These are phyloP conservation scores for Agrochola macilenta DNA, from an alignment of 2,888 invertebrate genomes.

Conservation along the genomic window DNA sequence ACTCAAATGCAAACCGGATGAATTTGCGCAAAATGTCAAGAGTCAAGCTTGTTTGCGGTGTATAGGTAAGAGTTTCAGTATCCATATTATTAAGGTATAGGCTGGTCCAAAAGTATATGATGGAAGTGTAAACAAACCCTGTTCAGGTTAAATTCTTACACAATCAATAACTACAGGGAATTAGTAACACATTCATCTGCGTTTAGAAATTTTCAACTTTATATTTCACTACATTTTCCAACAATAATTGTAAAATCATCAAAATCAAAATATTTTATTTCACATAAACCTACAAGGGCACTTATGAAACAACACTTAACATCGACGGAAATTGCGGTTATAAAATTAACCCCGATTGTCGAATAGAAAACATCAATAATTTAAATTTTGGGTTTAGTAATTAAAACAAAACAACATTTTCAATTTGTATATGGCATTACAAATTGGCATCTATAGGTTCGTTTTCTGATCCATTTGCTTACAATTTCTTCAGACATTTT, in stretches of 20 bases:
- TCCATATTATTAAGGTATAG: not conserved
- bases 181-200: not conserved
- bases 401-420: not conserved
- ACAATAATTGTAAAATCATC: too few species aligned
- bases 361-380: not conserved
- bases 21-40: conserved; percentile 52
- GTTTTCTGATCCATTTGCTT: not conserved
- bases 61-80: not conserved
- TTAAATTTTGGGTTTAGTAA: not conserved
- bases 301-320: too few species aligned
- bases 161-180: not conserved
- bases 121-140: not conserved
- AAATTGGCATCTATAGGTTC: not conserved
- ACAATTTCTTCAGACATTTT: not conserved
- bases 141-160: not conserved
- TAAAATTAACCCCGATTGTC: not conserved
- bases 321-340: not conserved
- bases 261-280: too few species aligned
- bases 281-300: too few species aligned
- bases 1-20: conserved; percentile 50
- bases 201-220: not conserved
- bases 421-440: too few species aligned
- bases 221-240: not conserved
- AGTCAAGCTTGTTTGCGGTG: conserved; percentile 42
- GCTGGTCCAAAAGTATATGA: not conserved